phyloP scores from a whole-genome alignment of 2,797 vertebrate species.

The Scomberomorus guttatus region DNA sequence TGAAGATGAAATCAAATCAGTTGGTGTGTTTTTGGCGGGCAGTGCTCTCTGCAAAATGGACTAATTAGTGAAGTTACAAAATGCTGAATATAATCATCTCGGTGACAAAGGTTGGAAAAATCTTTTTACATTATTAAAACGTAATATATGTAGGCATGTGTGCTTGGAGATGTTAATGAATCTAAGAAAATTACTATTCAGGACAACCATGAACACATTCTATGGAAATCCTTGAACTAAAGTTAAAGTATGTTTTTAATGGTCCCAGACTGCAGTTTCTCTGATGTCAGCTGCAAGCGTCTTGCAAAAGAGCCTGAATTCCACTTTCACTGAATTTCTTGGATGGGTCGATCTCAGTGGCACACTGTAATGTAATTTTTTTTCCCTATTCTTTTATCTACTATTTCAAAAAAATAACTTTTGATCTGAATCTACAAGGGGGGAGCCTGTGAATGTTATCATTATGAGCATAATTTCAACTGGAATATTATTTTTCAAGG shows the following conservation, averaged over 20 bases:
- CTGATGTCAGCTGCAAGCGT: constrained; percentile 70
- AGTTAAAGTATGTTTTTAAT: constrained; percentile 67
- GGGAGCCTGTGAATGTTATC: constrained; percentile 70
- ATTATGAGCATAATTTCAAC: constrained; percentile 75
- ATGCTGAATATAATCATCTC: not conserved
- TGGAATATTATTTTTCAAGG: constrained; percentile 78
- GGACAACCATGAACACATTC: constrained; percentile 6
- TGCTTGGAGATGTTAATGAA: constrained; percentile 6
- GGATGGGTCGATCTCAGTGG: constrained; percentile 68
- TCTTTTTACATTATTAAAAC: not conserved
- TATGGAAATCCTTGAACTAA: constrained; percentile 49
- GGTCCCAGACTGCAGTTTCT: constrained; percentile 64
- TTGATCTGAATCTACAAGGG: constrained; percentile 77
- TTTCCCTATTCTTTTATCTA: constrained; percentile 67
- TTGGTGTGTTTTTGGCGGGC: not conserved
- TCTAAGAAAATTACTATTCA: not conserved
- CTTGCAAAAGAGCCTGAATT: constrained; percentile 48
- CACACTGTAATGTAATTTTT: constrained; percentile 61
- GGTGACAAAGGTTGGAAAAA: not conserved
- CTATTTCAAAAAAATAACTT: constrained; percentile 69
- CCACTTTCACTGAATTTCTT: constrained; percentile 61
- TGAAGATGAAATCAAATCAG: constrained; percentile 5
- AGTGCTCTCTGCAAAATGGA: not conserved
- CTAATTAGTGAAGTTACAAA: not conserved
- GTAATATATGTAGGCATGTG: not conserved